phyloP scores from a whole-genome alignment of 2,888 invertebrate species.

The Troides helena region DNA sequence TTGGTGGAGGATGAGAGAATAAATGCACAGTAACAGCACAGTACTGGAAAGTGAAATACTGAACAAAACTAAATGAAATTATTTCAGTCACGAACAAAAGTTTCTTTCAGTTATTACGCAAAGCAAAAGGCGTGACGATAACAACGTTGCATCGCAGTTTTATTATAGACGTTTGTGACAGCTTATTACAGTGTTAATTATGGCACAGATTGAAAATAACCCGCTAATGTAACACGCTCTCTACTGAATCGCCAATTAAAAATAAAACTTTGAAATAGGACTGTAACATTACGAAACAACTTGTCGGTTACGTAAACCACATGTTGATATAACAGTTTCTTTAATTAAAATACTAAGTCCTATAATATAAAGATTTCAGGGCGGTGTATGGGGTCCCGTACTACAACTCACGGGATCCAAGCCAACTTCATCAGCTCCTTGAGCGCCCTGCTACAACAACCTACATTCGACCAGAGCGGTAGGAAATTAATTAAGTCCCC shows the following conservation, averaged over 20 bases:
- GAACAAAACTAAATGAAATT: neutral
- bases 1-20: neutral
- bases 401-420: no score
- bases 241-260: neutral
- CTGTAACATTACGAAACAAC: no score
- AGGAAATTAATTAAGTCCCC: no score
- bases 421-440: no score
- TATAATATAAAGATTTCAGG: neutral
- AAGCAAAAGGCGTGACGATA: constrained; percentile 21
- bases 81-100: constrained; percentile 19
- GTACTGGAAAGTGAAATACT: neutral
- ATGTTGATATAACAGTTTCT: neutral
- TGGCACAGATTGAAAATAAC: constrained; percentile 1
- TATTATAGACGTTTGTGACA: constrained; percentile 9
- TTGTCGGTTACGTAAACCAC: no score
- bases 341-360: neutral
- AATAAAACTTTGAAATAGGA: neutral
- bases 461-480: no score
- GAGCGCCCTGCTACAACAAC: no score
- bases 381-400: no score
- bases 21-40: constrained; percentile 1
- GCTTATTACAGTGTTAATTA: constrained; percentile 16
- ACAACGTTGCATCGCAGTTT: constrained; percentile 10
- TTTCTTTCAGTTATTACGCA: constrained; percentile 27
- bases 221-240: neutral